Percentiles rank a stretch among this genome's conserved stretches.
These are phyloP conservation scores for Eledona agricola DNA, from an alignment of 2,888 invertebrate genomes.

Conservation along the genomic window DNA sequence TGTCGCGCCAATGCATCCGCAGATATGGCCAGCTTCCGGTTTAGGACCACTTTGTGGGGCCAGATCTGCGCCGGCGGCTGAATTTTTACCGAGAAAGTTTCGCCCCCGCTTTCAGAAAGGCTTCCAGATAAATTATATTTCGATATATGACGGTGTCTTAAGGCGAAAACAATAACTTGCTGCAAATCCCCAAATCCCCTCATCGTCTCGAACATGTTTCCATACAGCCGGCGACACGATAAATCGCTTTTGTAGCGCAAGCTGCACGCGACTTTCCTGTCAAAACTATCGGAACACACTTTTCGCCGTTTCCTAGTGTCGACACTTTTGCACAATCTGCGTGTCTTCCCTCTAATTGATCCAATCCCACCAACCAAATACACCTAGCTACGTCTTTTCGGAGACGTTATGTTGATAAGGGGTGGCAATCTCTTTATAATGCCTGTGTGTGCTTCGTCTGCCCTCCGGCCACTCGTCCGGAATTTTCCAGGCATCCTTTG, in stretches of 20 bases:
- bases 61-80: conserved; percentile 11
- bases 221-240: conserved; percentile 19
- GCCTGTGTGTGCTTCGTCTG: conserved; percentile 19
- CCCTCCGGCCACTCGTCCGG: conserved; percentile 42
- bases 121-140: too few species aligned
- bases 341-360: conserved; percentile 30
- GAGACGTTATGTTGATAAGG: conserved; percentile 23
- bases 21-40: conserved; percentile 27
- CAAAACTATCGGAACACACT: conserved; percentile 19
- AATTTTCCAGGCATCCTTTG: conserved; percentile 47
- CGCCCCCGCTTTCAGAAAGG: too few species aligned
- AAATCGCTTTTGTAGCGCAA: conserved; percentile 21
- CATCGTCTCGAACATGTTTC: conserved; percentile 22
- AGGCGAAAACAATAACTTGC: conserved; percentile 30
- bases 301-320: conserved; percentile 27
- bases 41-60: conserved; percentile 15
- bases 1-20: conserved; percentile 38
- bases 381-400: conserved; percentile 17
- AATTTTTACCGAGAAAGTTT: too few species aligned
- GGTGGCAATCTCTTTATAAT: conserved; percentile 30
- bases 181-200: conserved; percentile 29
- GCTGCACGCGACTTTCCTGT: conserved; percentile 6
- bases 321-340: conserved; percentile 11
- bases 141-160: too few species aligned
- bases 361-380: conserved; percentile 25